Conservation (phyloP, 2,888 invertebrate genomes). For the Cryptocheilus praepositus region DNA sequence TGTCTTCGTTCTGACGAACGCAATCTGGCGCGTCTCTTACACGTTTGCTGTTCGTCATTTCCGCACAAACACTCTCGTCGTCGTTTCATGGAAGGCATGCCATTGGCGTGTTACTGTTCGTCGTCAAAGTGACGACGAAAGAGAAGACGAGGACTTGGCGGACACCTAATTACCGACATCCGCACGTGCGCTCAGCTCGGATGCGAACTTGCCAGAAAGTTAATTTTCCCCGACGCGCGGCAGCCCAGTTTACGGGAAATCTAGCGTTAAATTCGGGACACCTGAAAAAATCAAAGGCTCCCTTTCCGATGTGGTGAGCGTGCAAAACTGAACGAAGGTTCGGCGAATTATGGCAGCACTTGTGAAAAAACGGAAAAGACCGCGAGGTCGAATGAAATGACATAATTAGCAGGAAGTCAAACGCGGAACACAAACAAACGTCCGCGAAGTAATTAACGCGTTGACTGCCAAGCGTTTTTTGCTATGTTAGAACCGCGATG, state of each 20-base stretch:
- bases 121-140: constrained; percentile 21
- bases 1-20: too few relatives aligned
- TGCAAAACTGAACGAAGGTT: too few relatives aligned
- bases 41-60: constrained; percentile 13
- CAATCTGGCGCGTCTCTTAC: too few relatives aligned
- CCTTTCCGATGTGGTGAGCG: not conserved
- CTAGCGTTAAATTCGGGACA: constrained; percentile 21
- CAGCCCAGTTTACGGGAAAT: constrained; percentile 36
- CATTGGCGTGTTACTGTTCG: constrained; percentile 26
- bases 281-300: constrained; percentile 23
- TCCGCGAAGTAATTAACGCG: too few relatives aligned
- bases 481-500: too few relatives aligned
- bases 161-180: constrained; percentile 40
- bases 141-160: constrained; percentile 16
- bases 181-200: constrained; percentile 34
- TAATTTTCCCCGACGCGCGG: constrained; percentile 37
- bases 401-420: too few relatives aligned
- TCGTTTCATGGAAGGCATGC: constrained; percentile 34
- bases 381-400: not conserved
- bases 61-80: constrained; percentile 19
- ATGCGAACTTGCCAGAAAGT: constrained; percentile 24
- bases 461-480: too few relatives aligned
- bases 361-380: not conserved
- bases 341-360: not conserved
- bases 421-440: too few relatives aligned